A percentile compares a stretch with the other conserved stretches of the same genome.
Evolutionary conservation across 2,113 vertebrate species (phyloP).

Genomic region (Pterocles burchelli): DNA sequence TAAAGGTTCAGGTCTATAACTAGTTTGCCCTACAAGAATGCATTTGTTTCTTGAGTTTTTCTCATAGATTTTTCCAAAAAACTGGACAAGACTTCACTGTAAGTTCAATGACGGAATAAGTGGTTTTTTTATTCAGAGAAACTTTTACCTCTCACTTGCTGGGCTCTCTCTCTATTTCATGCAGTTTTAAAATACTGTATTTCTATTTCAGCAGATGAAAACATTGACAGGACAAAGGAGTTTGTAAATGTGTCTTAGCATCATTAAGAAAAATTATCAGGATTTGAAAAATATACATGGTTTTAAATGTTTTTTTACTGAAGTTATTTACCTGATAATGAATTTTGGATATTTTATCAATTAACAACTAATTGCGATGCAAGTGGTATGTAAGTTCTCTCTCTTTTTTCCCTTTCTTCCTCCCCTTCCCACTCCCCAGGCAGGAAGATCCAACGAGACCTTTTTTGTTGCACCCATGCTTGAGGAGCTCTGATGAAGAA

Average conservation of each 20-base stretch:
- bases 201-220: background rate
- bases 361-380: background rate
- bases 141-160: background rate
- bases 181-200: background rate
- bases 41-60: background rate
- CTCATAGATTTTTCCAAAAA: background rate
- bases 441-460: conserved; percentile 88
- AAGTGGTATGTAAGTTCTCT: background rate
- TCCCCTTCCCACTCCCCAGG: conserved; percentile 55
- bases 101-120: background rate
- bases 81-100: background rate
- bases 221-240: background rate
- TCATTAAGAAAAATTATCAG: background rate
- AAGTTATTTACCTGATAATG: background rate
- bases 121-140: background rate
- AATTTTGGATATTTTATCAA: background rate
- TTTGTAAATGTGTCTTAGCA: background rate
- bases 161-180: background rate
- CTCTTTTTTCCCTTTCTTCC: background rate
- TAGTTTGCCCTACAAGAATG: background rate
- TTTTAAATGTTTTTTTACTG: background rate
- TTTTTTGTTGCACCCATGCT: conserved; percentile 89
- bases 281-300: background rate
- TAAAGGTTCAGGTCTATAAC: background rate
- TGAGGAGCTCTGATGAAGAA: conserved; percentile 88